phyloP scores from a whole-genome alignment of 1,140 invertebrate genomes.

The Latrodectus geometricus region DNA sequence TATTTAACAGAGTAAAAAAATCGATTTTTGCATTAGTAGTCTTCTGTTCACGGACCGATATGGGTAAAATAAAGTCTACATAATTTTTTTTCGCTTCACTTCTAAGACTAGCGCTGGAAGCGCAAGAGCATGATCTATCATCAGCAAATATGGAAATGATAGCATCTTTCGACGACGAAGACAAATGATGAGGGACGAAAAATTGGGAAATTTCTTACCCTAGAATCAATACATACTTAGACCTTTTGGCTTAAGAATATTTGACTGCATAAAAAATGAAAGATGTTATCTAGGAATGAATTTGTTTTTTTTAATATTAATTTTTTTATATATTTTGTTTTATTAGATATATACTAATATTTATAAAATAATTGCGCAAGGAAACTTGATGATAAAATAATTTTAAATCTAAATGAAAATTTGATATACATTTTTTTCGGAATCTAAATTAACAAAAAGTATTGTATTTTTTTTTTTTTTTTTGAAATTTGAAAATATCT shows the following conservation, averaged over 20 bases:
- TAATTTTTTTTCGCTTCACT: neutral
- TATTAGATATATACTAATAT: too few species aligned
- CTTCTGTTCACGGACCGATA: neutral
- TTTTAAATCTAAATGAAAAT: too few species aligned
- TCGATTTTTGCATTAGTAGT: neutral
- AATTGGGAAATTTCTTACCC: constrained; percentile 33
- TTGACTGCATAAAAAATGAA: too few species aligned
- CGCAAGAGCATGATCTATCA: constrained; percentile 34
- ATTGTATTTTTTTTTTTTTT: too few species aligned
- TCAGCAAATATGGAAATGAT: constrained; percentile 56
- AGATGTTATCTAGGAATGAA: too few species aligned
- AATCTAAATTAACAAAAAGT: too few species aligned
- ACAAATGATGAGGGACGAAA: constrained; percentile 48
- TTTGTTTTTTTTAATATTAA: too few species aligned
- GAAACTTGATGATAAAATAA: too few species aligned
- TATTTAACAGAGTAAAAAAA: neutral
- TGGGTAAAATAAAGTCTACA: neutral
- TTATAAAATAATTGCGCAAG: too few species aligned
- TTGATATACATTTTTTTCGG: too few species aligned
- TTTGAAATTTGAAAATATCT: too few species aligned
- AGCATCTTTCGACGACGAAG: constrained; percentile 43
- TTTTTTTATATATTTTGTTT: too few species aligned
- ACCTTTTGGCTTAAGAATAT: neutral
- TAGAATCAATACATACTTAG: neutral
- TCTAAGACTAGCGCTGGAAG: neutral